Percentiles rank a stretch among this genome's conserved stretches.
Conservation (phyloP, 2,113 vertebrate species). For the Okapia johnstoni region DNA sequence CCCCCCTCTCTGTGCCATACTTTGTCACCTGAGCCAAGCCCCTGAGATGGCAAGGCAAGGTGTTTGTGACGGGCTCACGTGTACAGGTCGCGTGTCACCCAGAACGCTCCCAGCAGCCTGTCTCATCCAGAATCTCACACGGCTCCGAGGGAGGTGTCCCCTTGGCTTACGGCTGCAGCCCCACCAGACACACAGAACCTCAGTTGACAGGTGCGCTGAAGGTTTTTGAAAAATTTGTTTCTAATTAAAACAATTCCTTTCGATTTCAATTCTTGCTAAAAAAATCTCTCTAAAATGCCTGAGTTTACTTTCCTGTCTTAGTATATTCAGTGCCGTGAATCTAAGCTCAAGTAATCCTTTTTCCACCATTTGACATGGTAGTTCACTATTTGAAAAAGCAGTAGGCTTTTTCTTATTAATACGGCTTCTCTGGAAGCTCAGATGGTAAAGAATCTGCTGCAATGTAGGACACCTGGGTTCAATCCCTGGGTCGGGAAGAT, state of each 20-base stretch:
- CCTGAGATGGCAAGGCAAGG: background rate
- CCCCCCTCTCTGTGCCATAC: background rate
- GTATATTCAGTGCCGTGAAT: background rate
- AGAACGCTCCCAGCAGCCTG: fast-evolving
- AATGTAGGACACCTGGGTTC: background rate
- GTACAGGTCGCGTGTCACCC: background rate
- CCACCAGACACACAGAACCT: background rate
- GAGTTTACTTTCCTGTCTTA: background rate
- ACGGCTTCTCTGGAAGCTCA: background rate
- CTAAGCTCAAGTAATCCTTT: background rate
- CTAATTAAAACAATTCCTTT: background rate
- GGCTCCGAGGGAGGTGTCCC: fast-evolving
- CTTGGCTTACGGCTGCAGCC: background rate
- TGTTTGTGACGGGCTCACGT: background rate
- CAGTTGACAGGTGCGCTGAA: background rate
- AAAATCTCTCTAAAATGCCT: background rate
- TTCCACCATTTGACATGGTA: background rate
- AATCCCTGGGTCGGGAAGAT: background rate
- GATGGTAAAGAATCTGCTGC: background rate
- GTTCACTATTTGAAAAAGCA: background rate
- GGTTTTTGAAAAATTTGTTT: background rate
- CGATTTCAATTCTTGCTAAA: background rate
- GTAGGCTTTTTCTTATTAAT: background rate
- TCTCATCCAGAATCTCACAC: background rate
- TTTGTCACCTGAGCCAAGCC: background rate